Evolutionary conservation across 2,797 vertebrate genomes (phyloP), one percentile per base, ranked within the genome.

Genomic region (Orestias chungarensis): DNA sequence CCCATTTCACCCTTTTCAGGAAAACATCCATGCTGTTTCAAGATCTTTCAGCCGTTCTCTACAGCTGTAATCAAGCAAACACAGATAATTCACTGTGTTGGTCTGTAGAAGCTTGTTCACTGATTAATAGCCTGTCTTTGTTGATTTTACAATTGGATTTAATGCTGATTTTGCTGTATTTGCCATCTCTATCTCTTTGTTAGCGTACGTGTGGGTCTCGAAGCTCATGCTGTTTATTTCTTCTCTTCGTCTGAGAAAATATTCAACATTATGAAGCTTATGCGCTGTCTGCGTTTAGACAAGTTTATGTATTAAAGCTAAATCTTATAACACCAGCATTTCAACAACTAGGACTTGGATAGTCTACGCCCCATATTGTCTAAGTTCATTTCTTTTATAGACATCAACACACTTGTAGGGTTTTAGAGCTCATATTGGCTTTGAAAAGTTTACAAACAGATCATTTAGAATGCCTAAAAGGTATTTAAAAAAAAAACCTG

Each of bases 391-490:
- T 25, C 38, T 23, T 62, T 40, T 38, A 35, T 14, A 38, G 59
- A 62, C 23, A 47, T 17, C 44, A 27, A 25, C 31, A 46, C 15
- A 38, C 8, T 9, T 11, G 18, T 23, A 7, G 1, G 3, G 3
- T 4, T 50, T 40, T 27, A 67, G 18, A 27, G n/a, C 50, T 27
- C 6, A 18, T 9, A 20, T 38, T 57, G 25, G 2, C 31, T 55
- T 44, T 55, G 1, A 46, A 72, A 71, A 42, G 20, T 33, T 44
- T 33, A 57, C 25, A 43, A 25, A 23, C 47, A 50, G 18, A 31
- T 38, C 66, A 25, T 69, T 66, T 54, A 29, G 17, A 35, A 68
- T 69, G 52, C 52, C 75, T 76, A 2, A 76, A 77, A 68, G 2
- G 6, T 20, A 55, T n/a, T 69, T n/a, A n/a, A 31, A 65, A 52